phyloP scores from a whole-genome alignment of 2,888 invertebrate species.

The Ochlodes sylvanus region DNA sequence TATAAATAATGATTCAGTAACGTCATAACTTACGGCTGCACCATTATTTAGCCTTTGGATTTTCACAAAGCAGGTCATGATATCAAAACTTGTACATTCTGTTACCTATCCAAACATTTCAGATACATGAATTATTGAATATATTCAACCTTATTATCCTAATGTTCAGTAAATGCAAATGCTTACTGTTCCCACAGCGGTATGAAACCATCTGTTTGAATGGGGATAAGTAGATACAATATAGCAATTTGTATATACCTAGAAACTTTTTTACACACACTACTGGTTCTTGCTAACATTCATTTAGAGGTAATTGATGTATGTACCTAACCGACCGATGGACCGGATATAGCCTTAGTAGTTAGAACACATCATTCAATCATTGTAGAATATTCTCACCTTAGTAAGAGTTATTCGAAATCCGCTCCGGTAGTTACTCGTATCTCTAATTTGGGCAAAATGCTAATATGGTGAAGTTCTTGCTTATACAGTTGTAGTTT shows the following conservation, averaged over 20 bases:
- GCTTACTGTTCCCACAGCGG: conserved; percentile 12
- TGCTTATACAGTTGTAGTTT: conserved; percentile 31
- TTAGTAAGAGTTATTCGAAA: not conserved
- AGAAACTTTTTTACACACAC: no score
- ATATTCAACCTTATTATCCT: conserved; percentile 27
- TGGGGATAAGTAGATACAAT: not conserved
- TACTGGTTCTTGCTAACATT: not conserved
- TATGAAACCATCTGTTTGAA: conserved; percentile 22
- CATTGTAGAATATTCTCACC: not conserved
- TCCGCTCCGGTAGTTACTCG: conserved; percentile 10
- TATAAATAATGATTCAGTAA: no score
- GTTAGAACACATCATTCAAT: no score
- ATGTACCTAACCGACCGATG: no score
- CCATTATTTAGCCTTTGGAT: not conserved
- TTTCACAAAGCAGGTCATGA: not conserved
- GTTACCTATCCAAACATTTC: not conserved
- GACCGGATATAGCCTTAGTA: no score
- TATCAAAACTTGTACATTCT: not conserved
- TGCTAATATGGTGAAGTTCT: conserved; percentile 35
- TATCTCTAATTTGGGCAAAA: conserved; percentile 30
- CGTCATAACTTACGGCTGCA: no score
- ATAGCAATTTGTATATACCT: not conserved
- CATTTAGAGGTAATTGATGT: not conserved
- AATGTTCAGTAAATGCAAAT: conserved; percentile 35
- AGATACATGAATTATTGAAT: conserved; percentile 10